Base-by-base conservation (phyloP, 2,797 vertebrate genomes). In the Luscinia megarhynchos region DNA sequence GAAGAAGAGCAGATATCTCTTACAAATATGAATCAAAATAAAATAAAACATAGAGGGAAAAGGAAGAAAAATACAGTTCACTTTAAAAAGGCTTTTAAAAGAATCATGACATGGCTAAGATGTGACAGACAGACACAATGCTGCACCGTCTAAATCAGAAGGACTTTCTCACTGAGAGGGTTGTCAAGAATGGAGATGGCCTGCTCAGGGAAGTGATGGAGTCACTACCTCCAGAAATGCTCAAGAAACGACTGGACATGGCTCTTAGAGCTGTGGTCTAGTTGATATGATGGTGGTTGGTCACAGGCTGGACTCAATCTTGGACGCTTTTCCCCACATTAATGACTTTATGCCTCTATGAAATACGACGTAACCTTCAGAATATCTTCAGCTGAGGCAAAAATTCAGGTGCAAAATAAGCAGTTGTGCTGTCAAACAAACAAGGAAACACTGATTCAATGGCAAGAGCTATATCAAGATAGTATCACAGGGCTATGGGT, bases 241-340 rank as follows among this genome's bases (percentile, higher is more conserved):
- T 59, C 15, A 58, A 53, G 45, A 72, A 77, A 40, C 15, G 51
- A 14, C 4, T 23, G 18, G 38, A 32, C 38, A 20, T 4, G 15
- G 24, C 34, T 27, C 34, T 67, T 32, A 41, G 45, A 12, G 10
- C 38, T 30, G 3, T 20, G 10, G 12, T 58, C 38, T 58, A 46
- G 22, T 27, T 36, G 27, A 79, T 50, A 55, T 2, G 11, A 16
- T 11, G 12, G n/a, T 64, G 19, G 41, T 89, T 22, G 53, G 22
- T 46, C 51, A 64, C 3, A 64, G 15, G 10, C 16, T 64, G 43
- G 30, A 58, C 12, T 64, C 4, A 0, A 27, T 70, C 59, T 69
- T 58, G 21, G 51, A 58, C 0, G 0, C 15, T 18, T 59, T 66
- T 48, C 5, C 40, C 18, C 17, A 36, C 11, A 34, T 40, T 36